Conservation (phyloP, 2,888 invertebrate genomes). For the Parnassius orleans region DNA sequence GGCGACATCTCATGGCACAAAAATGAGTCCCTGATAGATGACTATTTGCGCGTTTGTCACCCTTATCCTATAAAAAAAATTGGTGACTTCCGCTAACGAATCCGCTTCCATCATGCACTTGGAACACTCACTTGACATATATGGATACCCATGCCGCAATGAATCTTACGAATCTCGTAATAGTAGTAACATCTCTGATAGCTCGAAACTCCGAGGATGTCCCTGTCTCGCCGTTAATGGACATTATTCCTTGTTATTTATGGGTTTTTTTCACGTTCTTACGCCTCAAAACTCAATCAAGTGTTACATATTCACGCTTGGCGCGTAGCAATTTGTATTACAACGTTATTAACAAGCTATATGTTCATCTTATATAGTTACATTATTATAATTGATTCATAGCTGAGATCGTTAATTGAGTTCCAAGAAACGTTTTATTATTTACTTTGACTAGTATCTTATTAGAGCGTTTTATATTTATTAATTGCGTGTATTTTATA, state of each 20-base stretch:
- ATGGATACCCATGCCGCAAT: slow-evolving; percentile 35
- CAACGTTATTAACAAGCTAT: slow-evolving; percentile 4
- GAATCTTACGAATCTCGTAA: slow-evolving; percentile 48
- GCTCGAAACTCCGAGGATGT: slow-evolving; percentile 39
- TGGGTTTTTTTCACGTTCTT: slow-evolving; percentile 37
- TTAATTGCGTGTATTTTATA: too few species aligned
- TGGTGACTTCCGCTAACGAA: neutral
- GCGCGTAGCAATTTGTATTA: slow-evolving; percentile 36
- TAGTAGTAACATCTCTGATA: slow-evolving; percentile 43
- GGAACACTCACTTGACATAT: slow-evolving; percentile 27
- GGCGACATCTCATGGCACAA: too few species aligned
- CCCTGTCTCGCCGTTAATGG: slow-evolving; percentile 57
- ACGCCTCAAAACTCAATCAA: neutral
- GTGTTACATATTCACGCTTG: slow-evolving; percentile 43
- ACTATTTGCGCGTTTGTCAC: too few species aligned
- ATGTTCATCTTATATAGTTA: neutral
- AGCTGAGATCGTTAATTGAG: slow-evolving; percentile 1
- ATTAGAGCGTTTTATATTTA: too few species aligned
- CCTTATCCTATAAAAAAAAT: too few species aligned
- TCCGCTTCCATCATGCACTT: slow-evolving; percentile 7
- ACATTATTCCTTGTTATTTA: slow-evolving; percentile 53
- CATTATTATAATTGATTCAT: slow-evolving; percentile 2
- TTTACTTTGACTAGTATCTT: too few species aligned
- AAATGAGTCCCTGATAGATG: too few species aligned
- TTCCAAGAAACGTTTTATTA: neutral